Evolutionary conservation across 1,140 invertebrate genomes (phyloP).

Genomic region (Achroia grisella): DNA sequence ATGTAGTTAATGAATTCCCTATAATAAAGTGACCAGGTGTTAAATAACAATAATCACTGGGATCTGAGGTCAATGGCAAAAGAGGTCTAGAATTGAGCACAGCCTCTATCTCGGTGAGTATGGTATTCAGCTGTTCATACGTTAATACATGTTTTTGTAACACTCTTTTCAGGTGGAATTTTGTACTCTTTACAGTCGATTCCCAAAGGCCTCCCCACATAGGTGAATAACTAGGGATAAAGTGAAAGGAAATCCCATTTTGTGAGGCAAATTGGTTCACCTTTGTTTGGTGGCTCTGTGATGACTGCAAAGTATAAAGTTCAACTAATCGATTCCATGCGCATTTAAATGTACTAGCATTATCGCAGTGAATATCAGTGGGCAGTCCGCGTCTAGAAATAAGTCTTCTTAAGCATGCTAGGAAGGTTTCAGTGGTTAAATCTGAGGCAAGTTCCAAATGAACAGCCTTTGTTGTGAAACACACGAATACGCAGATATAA

Average conservation of each 20-base stretch:
- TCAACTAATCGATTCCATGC: not conserved
- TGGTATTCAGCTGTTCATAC: slow-evolving; percentile 10
- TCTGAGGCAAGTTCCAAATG: slow-evolving; percentile 19
- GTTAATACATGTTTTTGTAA: slow-evolving; percentile 9
- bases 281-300: not conserved
- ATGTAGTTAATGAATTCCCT: not conserved
- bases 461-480: slow-evolving; percentile 16
- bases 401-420: slow-evolving; percentile 47
- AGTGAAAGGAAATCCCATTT: slow-evolving; percentile 46
- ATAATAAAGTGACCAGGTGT: slow-evolving; percentile 1
- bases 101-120: slow-evolving; percentile 24
- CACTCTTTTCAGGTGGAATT: slow-evolving; percentile 34
- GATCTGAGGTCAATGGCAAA: not conserved
- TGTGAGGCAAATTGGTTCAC: not conserved
- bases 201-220: slow-evolving; percentile 64
- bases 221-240: slow-evolving; percentile 52
- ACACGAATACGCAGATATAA: too few species aligned
- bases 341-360: not conserved
- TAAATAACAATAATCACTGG: not conserved
- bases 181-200: slow-evolving; percentile 40
- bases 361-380: too few species aligned
- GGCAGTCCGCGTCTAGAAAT: slow-evolving; percentile 37
- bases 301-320: not conserved
- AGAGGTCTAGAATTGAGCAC: not conserved
- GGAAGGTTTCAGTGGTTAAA: slow-evolving; percentile 12